Percentiles rank a stretch among this genome's conserved stretches.
These are phyloP conservation scores for Tachysurus fulvidraco DNA, from an alignment of 2,113 vertebrate genomes.

Conservation along the genomic window DNA sequence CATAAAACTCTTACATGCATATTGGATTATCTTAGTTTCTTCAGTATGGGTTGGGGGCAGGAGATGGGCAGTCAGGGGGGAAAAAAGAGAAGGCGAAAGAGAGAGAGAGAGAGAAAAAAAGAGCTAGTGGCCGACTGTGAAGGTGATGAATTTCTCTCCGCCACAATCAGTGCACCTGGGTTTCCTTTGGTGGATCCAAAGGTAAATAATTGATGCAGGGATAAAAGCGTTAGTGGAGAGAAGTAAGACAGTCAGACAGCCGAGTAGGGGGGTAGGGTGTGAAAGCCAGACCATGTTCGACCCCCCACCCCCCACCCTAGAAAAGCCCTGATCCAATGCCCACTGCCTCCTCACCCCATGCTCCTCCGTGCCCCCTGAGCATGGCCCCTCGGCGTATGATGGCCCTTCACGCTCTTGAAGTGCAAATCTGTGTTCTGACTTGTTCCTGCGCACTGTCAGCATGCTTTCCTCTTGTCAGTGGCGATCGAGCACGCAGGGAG, in stretches of 20 bases:
- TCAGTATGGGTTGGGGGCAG: slow-evolving; percentile 25
- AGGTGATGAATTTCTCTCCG: slow-evolving; percentile 69
- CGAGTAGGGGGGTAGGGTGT: slow-evolving; percentile 40
- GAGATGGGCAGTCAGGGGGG: slow-evolving; percentile 6
- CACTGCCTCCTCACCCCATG: slow-evolving; percentile 25
- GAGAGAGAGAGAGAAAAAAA: neutral
- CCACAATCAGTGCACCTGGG: slow-evolving; percentile 73
- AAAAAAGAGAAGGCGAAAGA: neutral
- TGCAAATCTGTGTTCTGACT: slow-evolving; percentile 94
- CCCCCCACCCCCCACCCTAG: slow-evolving; percentile 53
- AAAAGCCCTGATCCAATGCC: slow-evolving; percentile 34
- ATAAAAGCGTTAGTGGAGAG: slow-evolving; percentile 75
- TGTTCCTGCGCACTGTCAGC: slow-evolving; percentile 88
- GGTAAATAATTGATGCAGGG: slow-evolving; percentile 79
- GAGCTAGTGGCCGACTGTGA: slow-evolving; percentile 53
- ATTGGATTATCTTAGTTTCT: slow-evolving; percentile 26
- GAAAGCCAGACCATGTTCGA: slow-evolving; percentile 60
- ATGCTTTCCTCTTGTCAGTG: slow-evolving; percentile 94
- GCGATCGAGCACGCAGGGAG: slow-evolving; percentile 77
- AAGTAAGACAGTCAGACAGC: slow-evolving; percentile 70
- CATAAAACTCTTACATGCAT: slow-evolving; percentile 35
- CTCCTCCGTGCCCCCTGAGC: slow-evolving; percentile 51
- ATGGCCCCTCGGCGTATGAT: slow-evolving; percentile 72
- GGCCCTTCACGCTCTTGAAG: slow-evolving; percentile 78
- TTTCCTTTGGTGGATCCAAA: slow-evolving; percentile 78